A percentile compares a stretch with the other conserved stretches of the same genome.
These are phyloP conservation scores for Pseudochirops cupreus DNA, from an alignment of 2,797 vertebrate genomes.

Conservation along the genomic window DNA sequence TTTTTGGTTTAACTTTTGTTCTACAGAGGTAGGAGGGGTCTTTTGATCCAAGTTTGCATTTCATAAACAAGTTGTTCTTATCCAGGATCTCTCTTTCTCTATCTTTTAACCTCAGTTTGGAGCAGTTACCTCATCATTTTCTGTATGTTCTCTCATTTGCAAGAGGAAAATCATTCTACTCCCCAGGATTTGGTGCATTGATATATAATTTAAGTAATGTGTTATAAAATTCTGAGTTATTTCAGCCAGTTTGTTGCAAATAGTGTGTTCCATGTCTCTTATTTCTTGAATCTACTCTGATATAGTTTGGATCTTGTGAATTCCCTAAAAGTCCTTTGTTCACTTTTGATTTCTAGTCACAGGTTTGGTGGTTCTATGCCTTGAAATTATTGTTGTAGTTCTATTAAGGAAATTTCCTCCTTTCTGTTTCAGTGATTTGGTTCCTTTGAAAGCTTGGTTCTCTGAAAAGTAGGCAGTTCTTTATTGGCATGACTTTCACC, in stretches of 20 bases:
- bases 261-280: neutral
- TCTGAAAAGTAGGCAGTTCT: neutral
- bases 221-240: constrained; percentile 47
- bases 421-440: neutral
- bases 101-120: constrained; percentile 43
- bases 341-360: neutral
- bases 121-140: constrained; percentile 26
- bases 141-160: constrained; percentile 24
- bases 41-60: constrained; percentile 46
- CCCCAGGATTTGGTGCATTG: constrained; percentile 58
- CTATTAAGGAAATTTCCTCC: neutral
- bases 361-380: neutral
- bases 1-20: constrained; percentile 46
- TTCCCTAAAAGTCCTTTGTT: neutral
- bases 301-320: neutral
- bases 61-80: neutral
- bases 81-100: constrained; percentile 15
- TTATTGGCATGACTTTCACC: neutral
- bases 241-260: constrained; percentile 20
- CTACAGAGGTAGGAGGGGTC: neutral
- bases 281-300: neutral
- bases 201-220: constrained; percentile 65
- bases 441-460: neutral
- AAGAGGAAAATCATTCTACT: constrained; percentile 44
- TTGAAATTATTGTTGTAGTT: neutral